phyloP scores from a whole-genome alignment of 1,140 invertebrate species.

The Reticulitermes speratus region DNA sequence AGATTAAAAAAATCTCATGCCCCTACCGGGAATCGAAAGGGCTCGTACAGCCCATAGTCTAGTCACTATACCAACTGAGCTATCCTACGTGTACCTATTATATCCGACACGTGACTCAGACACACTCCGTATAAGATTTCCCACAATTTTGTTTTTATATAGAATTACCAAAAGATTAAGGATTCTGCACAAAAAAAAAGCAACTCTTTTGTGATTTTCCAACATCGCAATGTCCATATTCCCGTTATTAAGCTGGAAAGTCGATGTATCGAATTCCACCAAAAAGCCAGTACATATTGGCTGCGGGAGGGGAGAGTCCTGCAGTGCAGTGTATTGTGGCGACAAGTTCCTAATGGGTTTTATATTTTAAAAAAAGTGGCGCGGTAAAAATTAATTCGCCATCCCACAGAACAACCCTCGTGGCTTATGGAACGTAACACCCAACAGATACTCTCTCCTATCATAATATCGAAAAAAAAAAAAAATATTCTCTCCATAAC shows the following conservation, averaged over 20 bases:
- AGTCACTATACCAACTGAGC: no score
- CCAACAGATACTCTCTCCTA: background rate
- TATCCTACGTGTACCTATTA: no score
- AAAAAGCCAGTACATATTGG: background rate
- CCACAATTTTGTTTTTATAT: no score
- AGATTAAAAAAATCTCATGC: no score
- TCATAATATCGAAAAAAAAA: background rate
- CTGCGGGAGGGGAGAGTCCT: background rate
- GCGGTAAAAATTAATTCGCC: conserved; percentile 14
- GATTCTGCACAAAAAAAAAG: background rate
- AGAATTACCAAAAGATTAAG: no score
- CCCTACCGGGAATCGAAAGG: no score
- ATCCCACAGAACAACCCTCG: background rate
- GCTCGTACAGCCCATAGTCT: no score
- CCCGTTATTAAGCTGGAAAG: background rate
- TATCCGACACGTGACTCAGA: no score
- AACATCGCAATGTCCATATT: background rate
- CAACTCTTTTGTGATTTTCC: background rate
- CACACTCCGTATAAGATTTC: no score
- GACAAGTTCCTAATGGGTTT: background rate
- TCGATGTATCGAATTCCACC: conserved; percentile 14
- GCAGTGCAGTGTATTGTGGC: background rate
- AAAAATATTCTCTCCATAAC: background rate
- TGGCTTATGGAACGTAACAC: conserved; percentile 1
- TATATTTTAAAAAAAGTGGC: background rate